Evolutionary conservation across 2,888 invertebrate species (phyloP), one percentile per base, ranked within the genome.

Genomic region (Phytoseiulus persimilis): DNA sequence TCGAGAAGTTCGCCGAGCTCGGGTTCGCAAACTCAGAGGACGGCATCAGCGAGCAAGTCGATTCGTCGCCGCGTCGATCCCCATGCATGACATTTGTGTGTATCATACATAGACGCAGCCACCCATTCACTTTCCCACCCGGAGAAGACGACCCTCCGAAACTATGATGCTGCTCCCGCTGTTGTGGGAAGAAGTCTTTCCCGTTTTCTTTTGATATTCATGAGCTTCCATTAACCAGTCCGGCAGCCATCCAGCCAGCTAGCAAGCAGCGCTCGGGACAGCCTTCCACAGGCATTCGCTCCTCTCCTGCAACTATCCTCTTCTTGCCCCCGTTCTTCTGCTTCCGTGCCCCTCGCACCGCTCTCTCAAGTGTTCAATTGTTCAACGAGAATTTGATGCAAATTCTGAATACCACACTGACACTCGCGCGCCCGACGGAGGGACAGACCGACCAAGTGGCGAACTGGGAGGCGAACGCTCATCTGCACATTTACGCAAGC

Each of bases 331-430:
- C 9, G 39, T 84, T 28, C 84, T 84, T 33, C 14, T 84, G 11
- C 87, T n/a, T 32, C 87, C 9, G 39, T 28, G 6, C 45, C 33
- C 31, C 87, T 23, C 39, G 33, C 31, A 11, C 87, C 32, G 6
- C 32, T 33, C 18, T 32, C 87, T 9, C 45, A 32, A n/a, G 87
- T 87, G 87, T 87, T 87, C 87, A 33, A 87, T 87, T 87, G 87
- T 87, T 45, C 39, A 87, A 87, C 45, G 87, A 45, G 87, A 87
- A 39, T 87, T 87, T 31, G 39, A 87, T 87, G 87, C 87, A 87
- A 87, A 87, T 87, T 87, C 31, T 87, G 31, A 65, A 65, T 65
- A 65, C 65, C 65, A 65, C 65, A 65, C 65, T 23, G 18, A 65
- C 65, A 65, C 65, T 14, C 65, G 65, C 65, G 28, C 65, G 65